Evolutionary conservation across 2,113 vertebrate species (phyloP), one percentile per base, ranked within the genome.

Genomic region (Ptychochromis oligacanthus): DNA sequence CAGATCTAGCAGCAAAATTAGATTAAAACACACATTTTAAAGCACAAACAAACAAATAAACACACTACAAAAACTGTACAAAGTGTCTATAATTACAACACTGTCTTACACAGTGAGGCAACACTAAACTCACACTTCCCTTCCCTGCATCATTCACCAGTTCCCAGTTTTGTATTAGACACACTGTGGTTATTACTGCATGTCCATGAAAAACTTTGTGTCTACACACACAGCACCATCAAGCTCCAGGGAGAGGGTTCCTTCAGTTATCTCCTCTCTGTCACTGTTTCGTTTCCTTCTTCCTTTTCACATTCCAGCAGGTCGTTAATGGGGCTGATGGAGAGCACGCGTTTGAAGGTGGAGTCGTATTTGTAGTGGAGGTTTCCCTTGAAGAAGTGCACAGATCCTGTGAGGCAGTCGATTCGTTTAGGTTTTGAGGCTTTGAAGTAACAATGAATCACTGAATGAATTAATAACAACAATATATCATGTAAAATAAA

Each of bases 351-450:
- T n/a, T 88, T 93, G 17, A 52, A 67, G 38, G 28, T 18, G 2
- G 24, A n/a, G 84, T 95, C 88, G 6, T 79, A 94, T 46, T 65
- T 88, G 83, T 91, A 91, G 56, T 79, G 13, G 1, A 86, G 11
- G 28, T 89, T 90, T 77, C 92, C 90, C 4, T 78, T 84, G 83
- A 95, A 94, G 88, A 94, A 88, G 55, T 91, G 88, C 4, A 93
- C 61, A 10, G 77, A 82, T 20, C 81, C 93, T 95, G 90, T 72
- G 5, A 26, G 28, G 12, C 18, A 62, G 70, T 61, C 2, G 4
- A 59, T 12, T 11, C 2, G 28, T 24, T 49, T 62, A 62, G 60
- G 31, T 1, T 62, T 36, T 31, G 22, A 31, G 7, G 18, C 55
- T 57, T 17, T 31, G 28, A 31, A 31, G 2, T 31, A 31, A 31